Conservation (phyloP, 2,797 vertebrate genomes). For the Brachymystax lenok region DNA sequence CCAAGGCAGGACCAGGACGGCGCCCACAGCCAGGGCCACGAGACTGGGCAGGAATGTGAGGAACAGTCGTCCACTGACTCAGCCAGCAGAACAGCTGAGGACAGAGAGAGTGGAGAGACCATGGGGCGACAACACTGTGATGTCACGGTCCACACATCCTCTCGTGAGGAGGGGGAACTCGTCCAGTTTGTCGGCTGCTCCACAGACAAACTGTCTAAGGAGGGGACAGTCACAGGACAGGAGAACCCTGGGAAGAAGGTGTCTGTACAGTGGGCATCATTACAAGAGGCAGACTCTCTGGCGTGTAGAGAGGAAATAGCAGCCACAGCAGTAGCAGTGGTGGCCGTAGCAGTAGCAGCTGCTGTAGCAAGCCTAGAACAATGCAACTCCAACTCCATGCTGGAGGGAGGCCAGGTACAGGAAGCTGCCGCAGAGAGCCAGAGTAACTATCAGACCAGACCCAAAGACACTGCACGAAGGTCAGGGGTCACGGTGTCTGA, state of each 20-base stretch:
- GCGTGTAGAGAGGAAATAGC: constrained; percentile 24
- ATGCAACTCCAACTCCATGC: constrained; percentile 16
- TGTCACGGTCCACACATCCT: not conserved
- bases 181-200: not conserved
- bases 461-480: too few species aligned
- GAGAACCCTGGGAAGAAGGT: not conserved
- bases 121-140: not conserved
- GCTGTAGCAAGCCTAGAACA: constrained; percentile 50
- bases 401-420: not conserved
- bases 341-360: constrained; percentile 56
- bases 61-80: not conserved
- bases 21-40: not conserved
- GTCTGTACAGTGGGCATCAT: not conserved
- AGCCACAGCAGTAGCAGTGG: constrained; percentile 54
- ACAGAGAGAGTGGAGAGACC: not conserved
- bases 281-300: not conserved
- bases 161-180: not conserved
- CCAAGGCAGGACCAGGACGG: not conserved
- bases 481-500: not conserved
- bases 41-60: not conserved
- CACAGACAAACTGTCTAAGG: not conserved
- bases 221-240: not conserved
- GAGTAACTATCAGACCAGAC: not conserved
- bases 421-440: not conserved
- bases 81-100: not conserved